Base-by-base conservation (phyloP, 2,797 vertebrate species). In the Lutjanus campechanus region DNA sequence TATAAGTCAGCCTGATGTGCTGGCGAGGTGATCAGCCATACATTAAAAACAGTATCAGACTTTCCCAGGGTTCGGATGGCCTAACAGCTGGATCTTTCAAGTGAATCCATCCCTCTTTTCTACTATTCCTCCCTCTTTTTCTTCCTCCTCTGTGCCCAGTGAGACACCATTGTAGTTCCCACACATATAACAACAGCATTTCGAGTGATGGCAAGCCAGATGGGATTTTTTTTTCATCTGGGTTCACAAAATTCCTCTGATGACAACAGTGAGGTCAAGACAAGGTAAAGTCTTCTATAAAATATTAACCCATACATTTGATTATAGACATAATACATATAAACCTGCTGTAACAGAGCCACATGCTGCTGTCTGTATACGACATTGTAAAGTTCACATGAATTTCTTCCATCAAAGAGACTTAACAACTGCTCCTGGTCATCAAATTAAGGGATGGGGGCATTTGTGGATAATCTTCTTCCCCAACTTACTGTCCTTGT, bases 21-120 rank as follows among this genome's bases (percentile, higher is more conserved):
- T 80, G 81, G 76, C 72, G 84, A 91, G 89, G 88, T 88, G 91
- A 87, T 86, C 78, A 51, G 63, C 83, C 86, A 83, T 90, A 90
- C 91, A 92, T 92, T 92, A 89, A 93, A 90, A 87, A 87, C 90
- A 90, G 81, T 68, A 85, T 88, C 76, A 67, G 76, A 92, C 93
- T 97, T 97, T 97, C 97, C 96, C 97, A 97, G 97, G 96, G 95
- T 88, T 88, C 60, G 66, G 81, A 88, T 69, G 92, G 86, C 90
- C 84, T 61, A 93, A 89, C 97, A 97, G 97, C 97, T 97, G 97
- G 90, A 85, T 93, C 86, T 91, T 92, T 94, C 92, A 92, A 93
- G 81, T 84, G 83, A 85, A 91, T 88, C 79, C 72, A 81, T 90
- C 85, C 81, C 72, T 91, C 90, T 91, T 70, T 84, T 64, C 72